A percentile compares a stretch with the other conserved stretches of the same genome.
Conservation (phyloP, 2,888 invertebrate genomes). For the Volucella inflata region DNA sequence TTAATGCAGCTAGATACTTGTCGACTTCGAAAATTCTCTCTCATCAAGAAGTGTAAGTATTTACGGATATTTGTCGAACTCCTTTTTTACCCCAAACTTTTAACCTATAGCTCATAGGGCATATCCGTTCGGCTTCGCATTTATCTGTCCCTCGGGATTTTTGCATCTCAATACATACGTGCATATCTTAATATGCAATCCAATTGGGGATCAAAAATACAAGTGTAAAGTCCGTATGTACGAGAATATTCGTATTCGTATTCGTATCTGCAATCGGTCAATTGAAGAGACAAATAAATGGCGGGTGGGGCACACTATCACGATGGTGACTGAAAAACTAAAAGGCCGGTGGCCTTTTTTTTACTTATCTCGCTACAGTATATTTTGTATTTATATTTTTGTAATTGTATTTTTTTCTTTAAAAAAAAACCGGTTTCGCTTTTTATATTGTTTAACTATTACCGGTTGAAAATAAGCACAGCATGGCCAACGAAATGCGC, state of each 20-base stretch:
- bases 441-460: background rate
- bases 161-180: too few relatives aligned
- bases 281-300: too few relatives aligned
- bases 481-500: background rate
- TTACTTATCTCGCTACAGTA: background rate
- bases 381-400: background rate
- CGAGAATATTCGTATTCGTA: too few relatives aligned
- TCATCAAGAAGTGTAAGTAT: constrained; percentile 77
- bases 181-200: background rate
- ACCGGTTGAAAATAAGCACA: background rate
- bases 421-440: constrained; percentile 7
- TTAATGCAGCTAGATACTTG: constrained; percentile 71
- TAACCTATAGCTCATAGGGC: background rate
- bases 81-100: background rate
- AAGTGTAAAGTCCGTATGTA: too few relatives aligned
- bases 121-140: background rate
- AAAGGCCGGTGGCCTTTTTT: constrained; percentile 14
- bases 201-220: background rate
- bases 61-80: background rate
- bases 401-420: background rate
- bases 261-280: too few relatives aligned
- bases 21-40: constrained; percentile 71
- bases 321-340: background rate
- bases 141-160: background rate
- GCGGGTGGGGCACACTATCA: background rate